Conservation (phyloP, 1,140 invertebrate genomes). For the Procambarus clarkii region DNA sequence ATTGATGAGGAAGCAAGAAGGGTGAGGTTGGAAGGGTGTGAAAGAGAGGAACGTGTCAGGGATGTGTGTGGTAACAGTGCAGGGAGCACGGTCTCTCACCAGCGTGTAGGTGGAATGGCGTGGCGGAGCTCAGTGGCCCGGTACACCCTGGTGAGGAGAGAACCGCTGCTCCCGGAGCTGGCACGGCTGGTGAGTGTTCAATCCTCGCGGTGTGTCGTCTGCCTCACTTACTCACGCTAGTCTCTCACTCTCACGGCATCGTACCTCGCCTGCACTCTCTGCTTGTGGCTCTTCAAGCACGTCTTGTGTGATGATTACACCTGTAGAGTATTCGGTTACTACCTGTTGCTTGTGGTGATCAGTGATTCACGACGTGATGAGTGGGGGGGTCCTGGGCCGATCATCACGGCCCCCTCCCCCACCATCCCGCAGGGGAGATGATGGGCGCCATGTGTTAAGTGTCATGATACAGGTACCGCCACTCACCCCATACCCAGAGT, state of each 20-base stretch:
- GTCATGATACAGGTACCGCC: no score
- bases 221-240: background rate
- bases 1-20: background rate
- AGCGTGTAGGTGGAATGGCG: background rate
- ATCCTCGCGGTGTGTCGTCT: background rate
- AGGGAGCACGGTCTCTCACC: background rate
- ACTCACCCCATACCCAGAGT: no score
- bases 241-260: background rate
- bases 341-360: background rate
- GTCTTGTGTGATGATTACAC: background rate
- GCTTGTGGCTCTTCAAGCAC: no score
- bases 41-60: background rate
- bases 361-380: background rate
- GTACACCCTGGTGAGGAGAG: constrained; percentile 7
- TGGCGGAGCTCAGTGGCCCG: background rate
- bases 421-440: no score
- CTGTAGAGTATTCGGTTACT: background rate
- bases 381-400: no score
- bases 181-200: background rate
- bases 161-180: background rate
- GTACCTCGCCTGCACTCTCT: no score
- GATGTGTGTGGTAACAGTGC: background rate
- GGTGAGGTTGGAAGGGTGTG: background rate
- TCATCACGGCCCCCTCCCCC: no score
- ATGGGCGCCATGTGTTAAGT: no score